Evolutionary conservation across 2,797 vertebrate species (phyloP), one percentile per base, ranked within the genome.

Genomic region (Oreochromis grahami): DNA sequence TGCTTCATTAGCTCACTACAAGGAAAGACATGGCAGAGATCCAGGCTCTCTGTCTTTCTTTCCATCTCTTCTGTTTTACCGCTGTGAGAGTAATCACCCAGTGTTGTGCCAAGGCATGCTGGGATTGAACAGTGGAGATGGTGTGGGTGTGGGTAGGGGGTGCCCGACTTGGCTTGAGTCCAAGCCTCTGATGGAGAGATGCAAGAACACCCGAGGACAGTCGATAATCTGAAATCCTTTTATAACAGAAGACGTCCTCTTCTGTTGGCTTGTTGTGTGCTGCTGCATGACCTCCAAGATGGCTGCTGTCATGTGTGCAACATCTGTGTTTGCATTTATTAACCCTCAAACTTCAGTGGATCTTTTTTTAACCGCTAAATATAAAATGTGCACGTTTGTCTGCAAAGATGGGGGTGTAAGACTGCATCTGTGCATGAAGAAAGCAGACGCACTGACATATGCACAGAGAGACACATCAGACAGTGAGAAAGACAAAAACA

Each of bases 1-100:
- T 79, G 87, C 92, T 87, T 91, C 91, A 94, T 94, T 94, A 93
- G 82, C 88, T 91, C 83, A 8, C 86, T 76, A 87, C 86, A 89
- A 86, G 89, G 82, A 60, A 76, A 76, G 82, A 88, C 53, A 36
- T 94, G 92, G 92, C 92, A 89, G 58, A 77, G 77, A 81, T 93
- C 94, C 92, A 95, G 84, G 82, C 56, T 87, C 78, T 79, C 72
- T 82, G 79, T 90, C 43, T 87, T 74, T 72, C 89, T 78, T 32
- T 84, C 86, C 65, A 74, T 86, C 53, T 84, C 76, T 34, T 79
- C 82, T 79, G 17, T 86, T 68, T 83, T 86, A 81, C 83, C 36
- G 56, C 72, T 77, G 85, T 79, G 89, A 78, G 87, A 84, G 82
- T 82, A 81, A 45, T 80, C 56, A 12, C 83, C 82, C 79, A 11